Evolutionary conservation across 2,888 invertebrate species (phyloP), one percentile per base, ranked within the genome.

Genomic region (Himalopsyche japonica): DNA sequence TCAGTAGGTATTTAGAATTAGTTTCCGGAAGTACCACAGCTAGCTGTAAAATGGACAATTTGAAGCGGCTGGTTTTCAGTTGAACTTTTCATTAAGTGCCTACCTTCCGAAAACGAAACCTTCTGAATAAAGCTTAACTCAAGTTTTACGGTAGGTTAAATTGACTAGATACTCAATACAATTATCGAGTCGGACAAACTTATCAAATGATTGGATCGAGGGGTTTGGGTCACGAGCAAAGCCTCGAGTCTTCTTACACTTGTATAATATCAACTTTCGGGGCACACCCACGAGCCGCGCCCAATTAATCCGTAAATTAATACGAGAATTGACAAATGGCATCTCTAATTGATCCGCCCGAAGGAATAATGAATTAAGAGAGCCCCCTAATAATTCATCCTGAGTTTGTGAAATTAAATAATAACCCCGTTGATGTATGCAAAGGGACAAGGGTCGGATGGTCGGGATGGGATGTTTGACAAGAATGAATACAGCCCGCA

Each of bases 321-420:
- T 20, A 57, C 57, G 57, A 57, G 57, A 57, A 57, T 57, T 57
- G 57, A 57, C 57, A 57, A 57, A 57, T 57, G 57, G 57, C 57
- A 57, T 57, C 57, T 57, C 57, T 57, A 57, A 57, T 20, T 57
- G 57, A 57, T 57, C 57, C 57, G 20, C 57, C 57, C 57, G 57
- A 57, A 57, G 57, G 57, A 57, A 57, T 57, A 57, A 57, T 57
- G 57, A 57, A 57, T 24, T 57, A 57, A 57, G 57, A 57, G 57
- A 57, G 57, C 24, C 57, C 57, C 57, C 57, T 57, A 57, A 57
- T 57, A 57, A 57, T 57, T 57, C 20, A 57, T 57, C 20, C 77
- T 27, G 24, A 80, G 76, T 24, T 76, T 81, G 18, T 24, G 77
- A 77, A 77, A 82, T 82, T 82, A 82, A 82, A 82, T 82, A 82